phyloP scores from a whole-genome alignment of 2,113 vertebrate species.

The Girardinichthys multiradiatus region DNA sequence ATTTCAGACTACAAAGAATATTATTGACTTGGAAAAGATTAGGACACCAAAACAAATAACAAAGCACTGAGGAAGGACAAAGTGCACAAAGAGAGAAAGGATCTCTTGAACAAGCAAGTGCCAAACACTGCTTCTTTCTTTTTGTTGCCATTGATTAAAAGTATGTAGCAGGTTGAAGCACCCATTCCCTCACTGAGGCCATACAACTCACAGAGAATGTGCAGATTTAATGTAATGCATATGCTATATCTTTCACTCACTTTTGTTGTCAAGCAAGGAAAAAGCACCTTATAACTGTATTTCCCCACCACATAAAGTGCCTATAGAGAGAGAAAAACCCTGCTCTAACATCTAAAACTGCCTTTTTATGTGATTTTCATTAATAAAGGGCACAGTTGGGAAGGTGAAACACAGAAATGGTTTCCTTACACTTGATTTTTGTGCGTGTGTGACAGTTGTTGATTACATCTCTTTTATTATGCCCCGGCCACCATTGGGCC shows the following conservation, averaged over 20 bases:
- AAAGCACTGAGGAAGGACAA: conserved; percentile 76
- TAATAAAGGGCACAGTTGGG: conserved; percentile 42
- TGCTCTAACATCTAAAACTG: conserved; percentile 22
- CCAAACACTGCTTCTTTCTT: conserved; percentile 61
- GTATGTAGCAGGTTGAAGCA: conserved; percentile 65
- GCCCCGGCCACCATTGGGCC: conserved; percentile 60
- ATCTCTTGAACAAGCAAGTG: conserved; percentile 66
- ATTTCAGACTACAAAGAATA: conserved; percentile 86
- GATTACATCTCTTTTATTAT: conserved; percentile 82
- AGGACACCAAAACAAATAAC: conserved; percentile 85
- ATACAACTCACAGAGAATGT: conserved; percentile 53
- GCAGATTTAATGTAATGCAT: conserved; percentile 59
- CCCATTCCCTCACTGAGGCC: conserved; percentile 50
- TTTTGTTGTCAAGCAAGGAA: conserved; percentile 36
- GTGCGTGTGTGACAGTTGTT: conserved; percentile 58
- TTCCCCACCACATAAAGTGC: conserved; percentile 17
- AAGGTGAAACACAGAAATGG: conserved; percentile 44
- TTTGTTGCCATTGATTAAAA: conserved; percentile 81
- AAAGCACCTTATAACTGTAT: conserved; percentile 11
- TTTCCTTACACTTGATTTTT: conserved; percentile 59
- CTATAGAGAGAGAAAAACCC: conserved; percentile 7
- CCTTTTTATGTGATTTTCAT: conserved; percentile 51
- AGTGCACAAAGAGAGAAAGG: conserved; percentile 75
- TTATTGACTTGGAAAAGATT: conserved; percentile 86
- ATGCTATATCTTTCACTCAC: conserved; percentile 45